These are phyloP conservation scores for Lucilia cuprina DNA, from an alignment of 1,140 invertebrate species.

Conservation along the genomic window DNA sequence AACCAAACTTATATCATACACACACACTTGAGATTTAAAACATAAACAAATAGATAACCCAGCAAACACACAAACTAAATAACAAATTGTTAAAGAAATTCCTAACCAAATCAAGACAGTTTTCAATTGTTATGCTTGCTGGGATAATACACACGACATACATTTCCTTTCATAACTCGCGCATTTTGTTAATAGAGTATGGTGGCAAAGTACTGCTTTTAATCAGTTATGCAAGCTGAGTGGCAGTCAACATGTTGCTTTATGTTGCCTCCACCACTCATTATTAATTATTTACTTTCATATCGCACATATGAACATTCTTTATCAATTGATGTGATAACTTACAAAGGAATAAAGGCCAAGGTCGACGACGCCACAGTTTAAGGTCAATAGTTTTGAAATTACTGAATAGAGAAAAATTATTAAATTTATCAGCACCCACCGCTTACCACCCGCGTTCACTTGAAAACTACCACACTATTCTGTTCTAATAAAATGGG, in stretches of 20 bases:
- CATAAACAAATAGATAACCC: too few relatives aligned
- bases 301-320: neutral
- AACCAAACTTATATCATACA: too few relatives aligned
- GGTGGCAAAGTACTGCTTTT: neutral
- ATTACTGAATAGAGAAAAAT: neutral
- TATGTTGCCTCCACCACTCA: neutral
- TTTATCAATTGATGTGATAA: constrained; percentile 7
- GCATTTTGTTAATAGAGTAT: neutral
- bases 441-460: neutral
- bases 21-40: too few relatives aligned
- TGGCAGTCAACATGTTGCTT: neutral
- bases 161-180: too few relatives aligned
- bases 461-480: neutral
- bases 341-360: neutral
- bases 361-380: neutral
- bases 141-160: too few relatives aligned
- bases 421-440: too few relatives aligned
- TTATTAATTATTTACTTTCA: neutral
- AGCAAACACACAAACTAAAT: too few relatives aligned
- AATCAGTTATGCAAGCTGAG: neutral
- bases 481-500: neutral
- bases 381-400: constrained; percentile 7
- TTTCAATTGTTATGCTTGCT: too few relatives aligned
- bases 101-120: too few relatives aligned
- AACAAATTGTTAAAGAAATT: too few relatives aligned